These are phyloP conservation scores for Lithosia quadra DNA, from an alignment of 2,888 invertebrate species.

Conservation along the genomic window DNA sequence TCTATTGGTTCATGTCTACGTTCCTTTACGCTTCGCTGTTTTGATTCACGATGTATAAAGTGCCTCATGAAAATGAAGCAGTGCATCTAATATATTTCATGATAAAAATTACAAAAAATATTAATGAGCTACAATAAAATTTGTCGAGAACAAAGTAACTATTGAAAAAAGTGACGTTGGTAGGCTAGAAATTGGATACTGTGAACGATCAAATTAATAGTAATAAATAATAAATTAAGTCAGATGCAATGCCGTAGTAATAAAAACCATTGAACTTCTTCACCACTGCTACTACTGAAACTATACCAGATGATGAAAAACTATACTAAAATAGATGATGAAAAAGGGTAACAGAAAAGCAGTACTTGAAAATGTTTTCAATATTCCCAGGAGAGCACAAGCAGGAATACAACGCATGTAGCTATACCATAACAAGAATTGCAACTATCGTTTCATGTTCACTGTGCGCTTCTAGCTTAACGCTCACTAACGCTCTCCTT, in stretches of 20 bases:
- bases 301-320: too few relatives aligned
- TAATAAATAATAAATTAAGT: too few relatives aligned
- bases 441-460: not conserved
- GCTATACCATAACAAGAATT: not conserved
- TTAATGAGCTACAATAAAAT: too few relatives aligned
- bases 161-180: not conserved
- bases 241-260: too few relatives aligned
- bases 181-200: not conserved
- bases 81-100: too few relatives aligned
- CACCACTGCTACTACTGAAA: too few relatives aligned
- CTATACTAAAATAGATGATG: too few relatives aligned
- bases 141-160: too few relatives aligned
- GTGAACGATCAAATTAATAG: too few relatives aligned
- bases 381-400: not conserved
- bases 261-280: too few relatives aligned
- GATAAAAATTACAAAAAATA: too few relatives aligned
- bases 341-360: not conserved
- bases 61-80: too few relatives aligned
- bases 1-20: not conserved
- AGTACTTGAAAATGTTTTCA: not conserved
- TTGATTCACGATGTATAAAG: not conserved
- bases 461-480: not conserved
- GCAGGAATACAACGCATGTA: not conserved
- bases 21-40: not conserved
- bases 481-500: slow-evolving; percentile 10